phyloP scores from a whole-genome alignment of 2,113 vertebrate genomes.

The Leptodactylus fuscus region DNA sequence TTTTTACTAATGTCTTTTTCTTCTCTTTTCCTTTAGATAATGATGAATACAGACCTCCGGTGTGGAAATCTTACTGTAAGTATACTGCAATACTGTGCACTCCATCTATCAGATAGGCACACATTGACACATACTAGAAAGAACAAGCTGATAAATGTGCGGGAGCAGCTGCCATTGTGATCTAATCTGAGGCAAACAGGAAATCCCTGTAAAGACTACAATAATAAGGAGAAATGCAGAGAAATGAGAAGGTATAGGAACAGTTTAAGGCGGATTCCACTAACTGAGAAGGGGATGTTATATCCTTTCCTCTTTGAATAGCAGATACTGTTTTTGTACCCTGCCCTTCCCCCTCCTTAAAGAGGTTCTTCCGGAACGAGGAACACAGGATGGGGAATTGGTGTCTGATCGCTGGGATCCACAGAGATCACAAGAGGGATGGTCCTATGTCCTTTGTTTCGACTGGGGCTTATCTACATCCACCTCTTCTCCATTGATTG shows the following conservation, averaged over 20 bases:
- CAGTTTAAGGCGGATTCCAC: neutral
- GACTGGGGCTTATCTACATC: no score
- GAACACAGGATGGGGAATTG: no score
- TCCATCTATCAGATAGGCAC: neutral
- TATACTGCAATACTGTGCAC: constrained; percentile 62
- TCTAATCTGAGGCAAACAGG: neutral
- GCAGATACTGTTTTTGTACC: no score
- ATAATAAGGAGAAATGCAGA: neutral
- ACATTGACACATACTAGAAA: neutral
- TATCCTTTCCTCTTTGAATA: neutral
- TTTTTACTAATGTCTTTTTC: no score
- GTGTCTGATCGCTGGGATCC: no score
- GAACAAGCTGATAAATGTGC: constrained; percentile 3
- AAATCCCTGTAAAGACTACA: neutral
- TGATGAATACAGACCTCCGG: constrained; percentile 89
- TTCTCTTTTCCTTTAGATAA: constrained; percentile 76
- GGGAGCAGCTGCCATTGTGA: neutral
- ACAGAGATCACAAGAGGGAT: no score
- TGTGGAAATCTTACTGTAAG: constrained; percentile 93
- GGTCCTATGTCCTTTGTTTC: no score
- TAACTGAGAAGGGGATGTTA: neutral
- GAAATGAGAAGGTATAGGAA: neutral
- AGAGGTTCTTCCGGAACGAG: no score
- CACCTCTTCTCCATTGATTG: no score
- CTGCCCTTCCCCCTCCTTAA: no score